Base-by-base conservation (phyloP, 1,140 invertebrate genomes). In the Saccostrea echinata region DNA sequence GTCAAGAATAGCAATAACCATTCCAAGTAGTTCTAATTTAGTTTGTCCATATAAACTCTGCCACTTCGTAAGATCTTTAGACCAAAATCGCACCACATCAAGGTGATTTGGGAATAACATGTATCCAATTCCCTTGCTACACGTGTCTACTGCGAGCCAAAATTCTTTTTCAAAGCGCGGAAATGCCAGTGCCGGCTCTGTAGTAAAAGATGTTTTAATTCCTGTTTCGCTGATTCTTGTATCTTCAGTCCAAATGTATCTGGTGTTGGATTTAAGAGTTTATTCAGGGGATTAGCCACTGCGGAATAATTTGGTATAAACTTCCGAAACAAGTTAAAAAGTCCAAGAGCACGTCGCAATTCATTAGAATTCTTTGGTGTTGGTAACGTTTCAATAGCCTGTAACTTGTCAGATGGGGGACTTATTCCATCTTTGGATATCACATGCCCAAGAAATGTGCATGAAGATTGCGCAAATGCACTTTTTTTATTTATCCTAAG, bases 41-140 rank as follows among this genome's bases (percentile, higher is more conserved):
- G 90, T 90, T 33, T 84, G 86, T 6, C 90, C 88, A 84, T 91
- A 91, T 6, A 84, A 88, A n/a, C n/a, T n/a, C n/a, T n/a, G n/a
- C n/a, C n/a, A n/a, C n/a, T n/a, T n/a, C n/a, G n/a, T n/a, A n/a
- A 24, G 33, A 13, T 83, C 80, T 80, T 91, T 90, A 11, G 85
- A 91, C 16, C 88, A 86, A 76, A 91, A 91, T 18, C 88, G 57
- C n/a, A 89, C 61, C 12, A 89, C 88, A 21, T 76, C 27, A 16
- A 11, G 13, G n/a, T 0, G 43, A 43, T 43, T 9, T 43, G 43
- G n/a, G n/a, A n/a, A n/a, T n/a, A n/a, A n/a, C n/a, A n/a, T n/a
- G n/a, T n/a, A n/a, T n/a, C n/a, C n/a, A n/a, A n/a, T n/a, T n/a
- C n/a, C n/a, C n/a, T 43, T 84, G 1, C 52, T n/a, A 1, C 4